Conservation (phyloP, 2,888 invertebrate species). For the Erebia palarica region DNA sequence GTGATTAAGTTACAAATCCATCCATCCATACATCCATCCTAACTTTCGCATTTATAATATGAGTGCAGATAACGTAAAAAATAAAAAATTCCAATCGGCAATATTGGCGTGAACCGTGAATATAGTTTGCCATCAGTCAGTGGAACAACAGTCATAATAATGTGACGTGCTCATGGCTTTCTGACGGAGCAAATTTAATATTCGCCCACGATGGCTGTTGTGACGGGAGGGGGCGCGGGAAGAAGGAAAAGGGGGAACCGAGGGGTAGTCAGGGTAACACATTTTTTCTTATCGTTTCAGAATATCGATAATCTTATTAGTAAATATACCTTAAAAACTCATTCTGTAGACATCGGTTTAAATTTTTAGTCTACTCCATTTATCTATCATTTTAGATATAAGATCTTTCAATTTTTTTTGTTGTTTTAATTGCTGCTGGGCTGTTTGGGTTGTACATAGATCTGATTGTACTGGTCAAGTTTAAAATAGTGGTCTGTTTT, state of each 20-base stretch:
- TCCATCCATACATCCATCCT: no score
- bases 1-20: no score
- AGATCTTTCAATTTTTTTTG: no score
- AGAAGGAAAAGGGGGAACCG: slow-evolving; percentile 37
- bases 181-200: slow-evolving; percentile 75
- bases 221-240: slow-evolving; percentile 43
- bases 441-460: no score
- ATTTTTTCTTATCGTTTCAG: slow-evolving; percentile 50
- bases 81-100: slow-evolving; percentile 5
- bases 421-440: no score
- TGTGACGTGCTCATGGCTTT: slow-evolving; percentile 56
- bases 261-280: slow-evolving; percentile 51
- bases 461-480: no score
- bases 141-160: slow-evolving; percentile 59
- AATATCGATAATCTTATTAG: slow-evolving; percentile 63
- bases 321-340: not conserved
- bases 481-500: no score
- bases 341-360: not conserved
- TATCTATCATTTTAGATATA: no score
- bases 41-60: no score
- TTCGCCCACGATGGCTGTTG: slow-evolving; percentile 62
- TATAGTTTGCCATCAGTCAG: slow-evolving; percentile 10
- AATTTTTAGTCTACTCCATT: not conserved
- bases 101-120: not conserved
- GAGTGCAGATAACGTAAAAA: no score